These are phyloP conservation scores for Zaprionus nigranus DNA, from an alignment of 1,140 invertebrate genomes.

Conservation along the genomic window DNA sequence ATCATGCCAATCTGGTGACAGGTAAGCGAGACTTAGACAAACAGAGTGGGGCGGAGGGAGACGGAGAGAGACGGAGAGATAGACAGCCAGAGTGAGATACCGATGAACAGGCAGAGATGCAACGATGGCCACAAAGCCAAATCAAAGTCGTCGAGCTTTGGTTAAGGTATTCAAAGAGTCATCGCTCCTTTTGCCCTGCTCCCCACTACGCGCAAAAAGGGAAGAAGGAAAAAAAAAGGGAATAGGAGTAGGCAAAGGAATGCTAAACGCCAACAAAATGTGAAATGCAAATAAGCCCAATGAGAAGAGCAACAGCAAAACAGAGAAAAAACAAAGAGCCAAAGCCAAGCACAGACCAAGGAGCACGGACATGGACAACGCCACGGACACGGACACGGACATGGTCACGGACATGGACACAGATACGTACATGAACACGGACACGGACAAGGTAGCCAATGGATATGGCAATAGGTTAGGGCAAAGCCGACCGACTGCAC, in stretches of 20 bases:
- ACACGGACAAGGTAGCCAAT: not conserved
- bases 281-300: constrained; percentile 74
- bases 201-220: not conserved
- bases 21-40: constrained; percentile 84
- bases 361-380: not conserved
- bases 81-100: not conserved
- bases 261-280: constrained; percentile 60
- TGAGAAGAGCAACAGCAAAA: constrained; percentile 30
- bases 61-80: not conserved
- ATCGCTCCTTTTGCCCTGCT: not conserved
- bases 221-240: not conserved
- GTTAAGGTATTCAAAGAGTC: constrained; percentile 12
- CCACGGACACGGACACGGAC: not conserved
- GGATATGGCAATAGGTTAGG: not conserved
- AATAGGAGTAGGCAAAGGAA: constrained; percentile 36
- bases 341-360: not conserved
- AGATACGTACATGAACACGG: not conserved
- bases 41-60: not conserved
- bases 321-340: not conserved
- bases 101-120: not conserved
- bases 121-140: constrained; percentile 39
- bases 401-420: not conserved
- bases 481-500: constrained; percentile 29
- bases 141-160: constrained; percentile 15
- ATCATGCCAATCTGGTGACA: constrained; percentile 90